Percentiles rank a stretch among this genome's conserved stretches.
phyloP scores from a whole-genome alignment of 2,113 vertebrate species.

The Albula goreensis region DNA sequence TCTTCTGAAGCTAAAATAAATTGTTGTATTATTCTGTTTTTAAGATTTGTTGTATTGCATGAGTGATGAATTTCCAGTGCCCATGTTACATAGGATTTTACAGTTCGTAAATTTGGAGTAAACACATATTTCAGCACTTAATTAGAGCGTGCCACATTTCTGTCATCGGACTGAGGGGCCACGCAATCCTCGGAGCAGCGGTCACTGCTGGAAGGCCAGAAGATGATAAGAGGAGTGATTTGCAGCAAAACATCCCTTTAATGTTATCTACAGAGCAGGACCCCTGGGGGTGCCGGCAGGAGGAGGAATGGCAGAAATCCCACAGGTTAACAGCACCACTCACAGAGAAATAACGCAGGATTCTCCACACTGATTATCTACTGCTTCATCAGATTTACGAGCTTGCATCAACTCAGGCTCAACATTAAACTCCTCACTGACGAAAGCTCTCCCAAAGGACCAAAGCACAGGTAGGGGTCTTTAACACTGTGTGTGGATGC shows the following conservation, averaged over 20 bases:
- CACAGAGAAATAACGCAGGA: background rate
- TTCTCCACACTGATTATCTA: background rate
- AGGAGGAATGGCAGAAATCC: background rate
- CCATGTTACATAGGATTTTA: background rate
- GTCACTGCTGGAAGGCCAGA: background rate
- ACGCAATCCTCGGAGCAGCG: background rate
- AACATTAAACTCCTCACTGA: background rate
- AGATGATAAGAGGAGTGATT: background rate
- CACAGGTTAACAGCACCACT: background rate
- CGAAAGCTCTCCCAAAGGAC: background rate
- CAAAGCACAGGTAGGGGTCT: background rate
- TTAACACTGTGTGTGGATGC: background rate
- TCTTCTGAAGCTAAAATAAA: background rate
- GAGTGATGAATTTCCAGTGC: background rate
- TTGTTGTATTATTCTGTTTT: background rate
- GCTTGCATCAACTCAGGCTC: background rate
- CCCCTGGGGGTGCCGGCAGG: background rate
- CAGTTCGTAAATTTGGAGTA: background rate
- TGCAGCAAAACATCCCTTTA: background rate
- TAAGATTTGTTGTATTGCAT: background rate
- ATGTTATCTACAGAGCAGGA: conserved; percentile 7
- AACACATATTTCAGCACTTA: background rate
- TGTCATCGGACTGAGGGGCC: background rate
- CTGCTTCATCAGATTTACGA: background rate
- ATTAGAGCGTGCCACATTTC: background rate